These are phyloP conservation scores for Amblyteles armatorius DNA, from an alignment of 2,888 invertebrate species.

Conservation along the genomic window DNA sequence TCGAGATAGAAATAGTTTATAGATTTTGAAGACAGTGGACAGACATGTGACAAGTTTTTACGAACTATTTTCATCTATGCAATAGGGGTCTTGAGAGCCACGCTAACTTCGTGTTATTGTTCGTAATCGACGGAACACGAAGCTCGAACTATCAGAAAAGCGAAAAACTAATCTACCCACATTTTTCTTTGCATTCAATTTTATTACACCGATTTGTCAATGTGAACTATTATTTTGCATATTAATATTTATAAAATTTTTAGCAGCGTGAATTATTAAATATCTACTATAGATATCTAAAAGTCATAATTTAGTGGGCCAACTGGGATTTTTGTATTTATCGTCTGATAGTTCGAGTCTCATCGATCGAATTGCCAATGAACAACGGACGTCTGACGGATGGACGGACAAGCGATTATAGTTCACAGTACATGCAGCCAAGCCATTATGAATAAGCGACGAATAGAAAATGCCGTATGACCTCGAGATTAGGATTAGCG, in stretches of 20 bases:
- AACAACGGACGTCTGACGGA: slow-evolving; percentile 67
- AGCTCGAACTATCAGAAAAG: neutral
- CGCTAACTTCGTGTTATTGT: neutral
- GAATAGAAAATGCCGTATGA: neutral
- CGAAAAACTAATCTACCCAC: neutral
- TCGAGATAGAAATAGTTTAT: slow-evolving; percentile 6
- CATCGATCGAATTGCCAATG: slow-evolving; percentile 25
- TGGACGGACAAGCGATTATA: slow-evolving; percentile 76
- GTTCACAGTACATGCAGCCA: slow-evolving; percentile 63
- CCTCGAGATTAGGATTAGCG: neutral
- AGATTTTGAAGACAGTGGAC: slow-evolving; percentile 14
- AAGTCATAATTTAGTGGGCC: neutral
- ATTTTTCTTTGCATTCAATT: neutral
- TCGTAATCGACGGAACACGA: neutral
- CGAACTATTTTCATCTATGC: slow-evolving; percentile 12
- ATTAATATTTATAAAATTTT: neutral
- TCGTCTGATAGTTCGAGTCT: slow-evolving; percentile 32
- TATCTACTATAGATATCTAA: neutral
- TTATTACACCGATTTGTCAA: neutral
- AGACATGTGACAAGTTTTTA: slow-evolving; percentile 16
- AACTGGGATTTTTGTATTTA: neutral
- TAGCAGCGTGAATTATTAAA: neutral
- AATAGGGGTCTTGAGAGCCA: slow-evolving; percentile 16
- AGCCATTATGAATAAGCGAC: slow-evolving; percentile 46
- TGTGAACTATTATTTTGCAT: neutral